These are phyloP conservation scores for Falco berigora DNA, from an alignment of 2,797 vertebrate species.

Conservation along the genomic window DNA sequence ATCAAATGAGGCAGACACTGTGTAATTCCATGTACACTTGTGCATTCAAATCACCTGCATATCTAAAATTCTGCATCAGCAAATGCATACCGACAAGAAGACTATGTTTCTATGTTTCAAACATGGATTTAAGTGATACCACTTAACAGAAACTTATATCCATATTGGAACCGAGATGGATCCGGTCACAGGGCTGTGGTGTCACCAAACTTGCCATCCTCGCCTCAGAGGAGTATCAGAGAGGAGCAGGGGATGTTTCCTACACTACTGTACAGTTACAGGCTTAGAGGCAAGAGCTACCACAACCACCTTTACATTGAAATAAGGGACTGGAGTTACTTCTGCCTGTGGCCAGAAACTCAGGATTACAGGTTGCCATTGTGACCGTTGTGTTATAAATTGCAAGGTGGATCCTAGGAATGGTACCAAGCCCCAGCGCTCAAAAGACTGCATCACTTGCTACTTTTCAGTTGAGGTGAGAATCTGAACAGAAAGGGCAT, in stretches of 20 bases:
- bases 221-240: background rate
- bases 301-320: background rate
- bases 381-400: background rate
- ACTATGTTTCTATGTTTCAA: background rate
- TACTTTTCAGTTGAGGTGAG: background rate
- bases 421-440: background rate
- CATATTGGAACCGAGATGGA: background rate
- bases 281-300: background rate
- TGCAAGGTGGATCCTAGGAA: background rate
- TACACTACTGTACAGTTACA: background rate
- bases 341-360: background rate
- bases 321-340: background rate
- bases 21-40: background rate
- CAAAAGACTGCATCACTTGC: background rate
- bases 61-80: background rate
- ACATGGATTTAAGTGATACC: background rate
- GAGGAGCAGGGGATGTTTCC: background rate
- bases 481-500: background rate
- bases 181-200: background rate
- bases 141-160: background rate
- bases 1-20: background rate
- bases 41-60: background rate
- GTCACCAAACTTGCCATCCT: background rate
- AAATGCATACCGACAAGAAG: background rate
- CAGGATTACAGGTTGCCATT: background rate